Percentiles rank a stretch among this genome's conserved stretches.
phyloP scores from a whole-genome alignment of 37 sponge, comb jelly and placozoan species.

The Agelas oroides region DNA sequence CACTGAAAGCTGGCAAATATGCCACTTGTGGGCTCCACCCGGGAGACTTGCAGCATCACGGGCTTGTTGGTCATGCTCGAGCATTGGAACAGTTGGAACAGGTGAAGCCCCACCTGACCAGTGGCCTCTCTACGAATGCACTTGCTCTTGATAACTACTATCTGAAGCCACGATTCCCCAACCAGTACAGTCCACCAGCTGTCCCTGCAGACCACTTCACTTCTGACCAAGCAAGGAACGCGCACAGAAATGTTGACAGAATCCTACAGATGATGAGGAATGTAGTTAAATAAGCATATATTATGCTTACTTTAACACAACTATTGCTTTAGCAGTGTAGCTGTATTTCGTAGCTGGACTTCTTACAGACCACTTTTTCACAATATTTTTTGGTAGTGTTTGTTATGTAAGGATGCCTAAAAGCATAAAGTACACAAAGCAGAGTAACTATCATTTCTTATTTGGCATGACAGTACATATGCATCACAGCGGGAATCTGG shows the following conservation, averaged over 20 bases:
- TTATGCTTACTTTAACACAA: no score
- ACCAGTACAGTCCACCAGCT: not conserved
- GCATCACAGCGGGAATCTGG: no score
- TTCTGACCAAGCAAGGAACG: not conserved
- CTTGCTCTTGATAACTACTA: conserved; percentile 10
- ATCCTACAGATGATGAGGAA: conserved; percentile 18
- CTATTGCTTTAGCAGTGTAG: no score
- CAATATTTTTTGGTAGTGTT: no score
- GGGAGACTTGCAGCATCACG: not conserved
- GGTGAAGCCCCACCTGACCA: not conserved
- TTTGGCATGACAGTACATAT: no score
- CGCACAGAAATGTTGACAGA: not conserved
- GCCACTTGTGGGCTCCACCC: conserved; percentile 17
- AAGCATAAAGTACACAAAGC: no score
- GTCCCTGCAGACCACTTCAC: conserved; percentile 19
- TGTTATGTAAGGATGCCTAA: no score
- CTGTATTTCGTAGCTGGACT: no score
- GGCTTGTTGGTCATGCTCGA: not conserved
- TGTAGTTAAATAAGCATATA: not conserved
- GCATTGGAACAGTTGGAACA: conserved; percentile 2
- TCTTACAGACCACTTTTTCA: no score
- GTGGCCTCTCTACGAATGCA: not conserved
- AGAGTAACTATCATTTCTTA: no score
- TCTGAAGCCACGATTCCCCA: conserved; percentile 26
- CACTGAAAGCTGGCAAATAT: conserved; percentile 36